Percentiles rank a stretch among this genome's conserved stretches.
Conservation (phyloP, 2,888 invertebrate species). For the Agriopis leucophaearia region DNA sequence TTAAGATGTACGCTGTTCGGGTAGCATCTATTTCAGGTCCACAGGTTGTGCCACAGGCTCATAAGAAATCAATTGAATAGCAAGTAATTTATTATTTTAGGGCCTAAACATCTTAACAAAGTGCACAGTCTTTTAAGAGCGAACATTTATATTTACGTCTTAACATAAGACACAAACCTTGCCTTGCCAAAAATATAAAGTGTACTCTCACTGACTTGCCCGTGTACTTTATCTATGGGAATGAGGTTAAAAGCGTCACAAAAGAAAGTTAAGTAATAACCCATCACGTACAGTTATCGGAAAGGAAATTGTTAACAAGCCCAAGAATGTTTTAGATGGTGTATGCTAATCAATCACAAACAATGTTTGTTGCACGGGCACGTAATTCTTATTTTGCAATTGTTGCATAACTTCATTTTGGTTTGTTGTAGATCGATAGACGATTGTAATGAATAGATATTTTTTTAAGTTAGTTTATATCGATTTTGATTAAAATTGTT, state of each 20-base stretch:
- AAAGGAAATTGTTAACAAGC: conserved; percentile 60
- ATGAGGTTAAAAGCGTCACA: conserved; percentile 56
- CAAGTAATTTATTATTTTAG: too few relatives aligned
- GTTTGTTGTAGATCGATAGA: neutral
- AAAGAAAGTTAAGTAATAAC: conserved; percentile 59
- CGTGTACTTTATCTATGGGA: conserved; percentile 28
- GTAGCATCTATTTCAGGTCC: too few relatives aligned
- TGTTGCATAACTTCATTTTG: conserved; percentile 58
- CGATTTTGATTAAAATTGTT: too few relatives aligned
- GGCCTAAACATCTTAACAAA: too few relatives aligned
- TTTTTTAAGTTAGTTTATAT: too few relatives aligned
- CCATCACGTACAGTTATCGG: conserved; percentile 49
- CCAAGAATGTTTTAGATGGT: conserved; percentile 65
- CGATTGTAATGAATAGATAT: neutral
- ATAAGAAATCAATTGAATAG: too few relatives aligned
- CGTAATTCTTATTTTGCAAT: conserved; percentile 66
- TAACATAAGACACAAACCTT: neutral
- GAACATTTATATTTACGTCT: neutral
- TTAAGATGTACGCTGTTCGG: conserved; percentile 27
- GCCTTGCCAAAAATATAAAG: neutral
- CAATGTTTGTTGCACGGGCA: conserved; percentile 60
- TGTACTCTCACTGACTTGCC: neutral
- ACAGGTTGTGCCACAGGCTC: too few relatives aligned
- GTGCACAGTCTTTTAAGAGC: too few relatives aligned
- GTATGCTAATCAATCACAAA: conserved; percentile 73